Percentiles rank a stretch among this genome's conserved stretches.
Conservation (phyloP, 2,888 invertebrate genomes). For the Perizoma affinitatum region DNA sequence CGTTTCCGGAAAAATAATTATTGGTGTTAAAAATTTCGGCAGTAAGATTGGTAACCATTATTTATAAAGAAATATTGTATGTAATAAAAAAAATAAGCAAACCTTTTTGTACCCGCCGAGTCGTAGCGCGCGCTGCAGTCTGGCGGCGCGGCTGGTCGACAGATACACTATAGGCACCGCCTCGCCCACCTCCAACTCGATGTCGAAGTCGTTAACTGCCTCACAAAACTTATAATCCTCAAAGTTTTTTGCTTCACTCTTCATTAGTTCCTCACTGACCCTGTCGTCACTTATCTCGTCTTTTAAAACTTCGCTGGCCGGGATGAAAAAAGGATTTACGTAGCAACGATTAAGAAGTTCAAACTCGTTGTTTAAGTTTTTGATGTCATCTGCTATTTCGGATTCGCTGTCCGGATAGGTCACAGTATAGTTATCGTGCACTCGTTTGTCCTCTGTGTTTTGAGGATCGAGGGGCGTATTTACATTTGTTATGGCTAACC, state of each 20-base stretch:
- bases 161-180: conserved; percentile 78
- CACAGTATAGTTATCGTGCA: conserved; percentile 64
- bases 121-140: conserved; percentile 81
- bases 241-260: conserved; percentile 69
- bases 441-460: conserved; percentile 53
- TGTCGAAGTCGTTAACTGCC: conserved; percentile 77
- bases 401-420: conserved; percentile 65
- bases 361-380: conserved; percentile 50
- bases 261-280: conserved; percentile 68
- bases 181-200: conserved; percentile 71
- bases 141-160: conserved; percentile 78
- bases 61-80: too few species aligned
- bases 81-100: conserved; percentile 27
- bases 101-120: conserved; percentile 85
- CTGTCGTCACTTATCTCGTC: conserved; percentile 63
- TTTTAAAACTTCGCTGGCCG: conserved; percentile 66
- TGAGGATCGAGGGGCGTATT: conserved; percentile 53
- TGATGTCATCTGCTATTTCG: conserved; percentile 50
- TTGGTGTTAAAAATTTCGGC: too few species aligned
- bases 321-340: conserved; percentile 71
- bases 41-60: too few species aligned
- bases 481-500: conserved; percentile 58
- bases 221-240: conserved; percentile 77
- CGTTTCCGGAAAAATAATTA: too few species aligned
- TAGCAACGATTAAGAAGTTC: conserved; percentile 62